Base-by-base conservation (phyloP, 2,888 invertebrate genomes). In the Bugulina stolonifera region DNA sequence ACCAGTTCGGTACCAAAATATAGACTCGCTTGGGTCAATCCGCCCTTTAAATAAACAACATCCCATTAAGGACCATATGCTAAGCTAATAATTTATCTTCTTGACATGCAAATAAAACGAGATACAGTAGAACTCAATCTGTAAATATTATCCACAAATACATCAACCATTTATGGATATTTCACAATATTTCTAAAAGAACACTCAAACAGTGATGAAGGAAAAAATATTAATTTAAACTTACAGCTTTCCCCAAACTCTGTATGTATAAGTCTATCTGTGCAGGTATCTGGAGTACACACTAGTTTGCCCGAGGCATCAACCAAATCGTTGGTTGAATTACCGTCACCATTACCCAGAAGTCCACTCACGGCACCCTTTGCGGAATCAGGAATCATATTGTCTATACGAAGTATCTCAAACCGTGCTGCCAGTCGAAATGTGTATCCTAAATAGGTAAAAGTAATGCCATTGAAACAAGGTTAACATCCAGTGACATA, bases 1-100 rank as follows among this genome's bases (percentile, higher is more conserved):
- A 29, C 70, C 70, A 2, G 10, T 14, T 2, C 52, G 52, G 25
- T 70, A 70, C 70, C 70, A 70, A 52, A 70, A 43, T 43, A 70
- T 70, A 29, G 70, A 70, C 52, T 70, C 70, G 29, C 23, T 32
- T 70, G 22, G 5, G 23, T n/a, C 29, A 3, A 70, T 70, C 52
- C 70, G 35, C 70, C 70, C 70, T 70, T 35, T 3, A 43, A 32
- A n/a, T n/a, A n/a, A n/a, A n/a, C n/a, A n/a, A n/a, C n/a, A n/a
- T n/a, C n/a, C n/a, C n/a, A n/a, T n/a, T n/a, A n/a, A n/a, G n/a
- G n/a, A n/a, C n/a, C n/a, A n/a, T n/a, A n/a, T n/a, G n/a, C n/a
- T n/a, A n/a, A n/a, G n/a, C n/a, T n/a, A n/a, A n/a, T n/a, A n/a
- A n/a, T n/a, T n/a, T n/a, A n/a, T n/a, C n/a, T n/a, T n/a, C n/a